phyloP scores from a whole-genome alignment of 2,888 invertebrate genomes.

The Dexiosoma caninum region DNA sequence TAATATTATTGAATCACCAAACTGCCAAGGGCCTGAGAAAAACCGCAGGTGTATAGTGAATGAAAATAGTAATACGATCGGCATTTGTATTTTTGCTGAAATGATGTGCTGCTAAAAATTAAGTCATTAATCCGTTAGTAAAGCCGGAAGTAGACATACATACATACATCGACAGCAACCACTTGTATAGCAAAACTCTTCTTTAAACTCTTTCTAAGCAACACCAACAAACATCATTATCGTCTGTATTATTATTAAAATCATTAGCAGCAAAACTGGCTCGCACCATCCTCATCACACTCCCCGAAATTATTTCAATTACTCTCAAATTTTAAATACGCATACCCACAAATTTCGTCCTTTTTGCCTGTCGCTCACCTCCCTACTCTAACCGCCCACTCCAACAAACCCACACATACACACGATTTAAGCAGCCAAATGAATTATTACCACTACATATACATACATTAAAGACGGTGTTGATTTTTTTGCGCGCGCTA shows the following conservation, averaged over 20 bases:
- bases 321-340: constrained; percentile 59
- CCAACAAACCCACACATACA: not conserved
- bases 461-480: constrained; percentile 38
- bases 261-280: constrained; percentile 26
- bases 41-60: constrained; percentile 45
- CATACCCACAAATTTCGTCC: constrained; percentile 41
- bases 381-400: constrained; percentile 35
- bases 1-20: not conserved
- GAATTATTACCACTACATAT: constrained; percentile 8
- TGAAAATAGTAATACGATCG: constrained; percentile 35
- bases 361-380: constrained; percentile 8
- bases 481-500: constrained; percentile 63
- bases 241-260: constrained; percentile 27
- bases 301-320: constrained; percentile 59
- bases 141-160: constrained; percentile 36
- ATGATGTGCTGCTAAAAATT: constrained; percentile 34
- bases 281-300: constrained; percentile 22
- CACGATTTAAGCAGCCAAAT: not conserved
- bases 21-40: not conserved
- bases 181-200: constrained; percentile 41
- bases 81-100: constrained; percentile 3
- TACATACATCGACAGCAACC: constrained; percentile 45
- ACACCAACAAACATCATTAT: constrained; percentile 27
- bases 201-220: constrained; percentile 27
- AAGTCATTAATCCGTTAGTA: constrained; percentile 43